Evolutionary conservation across 2,113 vertebrate genomes (phyloP), one percentile per base, ranked within the genome.

Genomic region (Peromyscus maniculatus): DNA sequence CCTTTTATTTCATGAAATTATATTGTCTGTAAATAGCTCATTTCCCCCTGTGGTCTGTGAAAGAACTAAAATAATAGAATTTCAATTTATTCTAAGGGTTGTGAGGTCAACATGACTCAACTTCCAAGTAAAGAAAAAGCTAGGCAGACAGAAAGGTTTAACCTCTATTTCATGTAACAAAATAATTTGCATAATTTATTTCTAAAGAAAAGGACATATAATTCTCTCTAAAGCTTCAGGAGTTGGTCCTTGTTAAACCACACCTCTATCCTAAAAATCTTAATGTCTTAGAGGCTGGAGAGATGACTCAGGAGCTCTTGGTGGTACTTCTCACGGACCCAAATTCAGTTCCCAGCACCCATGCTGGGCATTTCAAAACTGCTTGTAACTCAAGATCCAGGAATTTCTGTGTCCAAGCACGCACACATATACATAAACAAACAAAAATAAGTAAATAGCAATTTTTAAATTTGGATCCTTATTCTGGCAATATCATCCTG

Each of bases 1-100:
- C 91, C 97, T 97, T 90, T 72, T 96, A 96, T 95, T 94, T 95
- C 77, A 94, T 78, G 39, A 78, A 88, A 88, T 82, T 87, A 92
- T 86, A 87, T 84, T 79, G 10, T 83, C 93, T 87, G 12, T 74
- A 91, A 94, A 89, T 82, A n/a, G 78, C 66, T 31, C 46, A 43
- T 92, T 94, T 90, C 15, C n/a, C 26, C 17, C 21, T 55, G 11
- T 59, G 43, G 12, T 36, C 55, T 93, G n/a, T 26, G 86, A 96
- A 96, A 11, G 49, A 82, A 52, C 31, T 91, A 64, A 93, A 69
- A 78, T n/a, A 89, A 36, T 55, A 87, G 92, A 39, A 89, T 15
- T 96, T 87, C 62, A 84, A 83, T 80, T 89, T 95, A 75, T 52
- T 72, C 57, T 87, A 78, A 74, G 92, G 64, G 62, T 79, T 46